Evolutionary conservation across 2,888 invertebrate genomes (phyloP).

Genomic region (Helicoverpa assulta): DNA sequence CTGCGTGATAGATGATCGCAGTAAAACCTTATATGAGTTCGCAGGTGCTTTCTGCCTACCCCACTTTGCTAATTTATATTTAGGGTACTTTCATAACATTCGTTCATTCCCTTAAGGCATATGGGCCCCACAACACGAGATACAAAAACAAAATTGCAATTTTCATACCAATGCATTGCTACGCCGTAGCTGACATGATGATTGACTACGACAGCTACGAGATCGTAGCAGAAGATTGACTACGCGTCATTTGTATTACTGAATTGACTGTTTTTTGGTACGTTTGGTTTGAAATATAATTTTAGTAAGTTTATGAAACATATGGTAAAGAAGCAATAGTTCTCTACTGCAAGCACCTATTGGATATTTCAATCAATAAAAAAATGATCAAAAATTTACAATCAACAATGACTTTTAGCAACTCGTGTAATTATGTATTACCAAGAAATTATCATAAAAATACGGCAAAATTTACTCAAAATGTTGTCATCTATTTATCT

Average conservation of each 20-base stretch:
- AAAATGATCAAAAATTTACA: too few relatives aligned
- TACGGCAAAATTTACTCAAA: neutral
- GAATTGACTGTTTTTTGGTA: too few relatives aligned
- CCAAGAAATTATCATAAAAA: neutral
- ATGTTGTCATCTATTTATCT: neutral
- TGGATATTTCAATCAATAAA: too few relatives aligned
- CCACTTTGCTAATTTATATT: conserved; percentile 1
- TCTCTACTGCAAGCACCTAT: too few relatives aligned
- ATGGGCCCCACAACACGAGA: neutral
- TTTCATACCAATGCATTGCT: conserved; percentile 28
- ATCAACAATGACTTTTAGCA: too few relatives aligned
- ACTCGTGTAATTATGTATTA: neutral
- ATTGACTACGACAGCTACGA: conserved; percentile 39
- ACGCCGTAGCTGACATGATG: conserved; percentile 41
- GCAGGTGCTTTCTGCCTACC: neutral
- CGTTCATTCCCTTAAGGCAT: neutral
- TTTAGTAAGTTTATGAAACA: too few relatives aligned
- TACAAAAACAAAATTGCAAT: conserved; percentile 20
- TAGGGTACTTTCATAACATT: neutral
- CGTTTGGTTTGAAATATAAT: too few relatives aligned
- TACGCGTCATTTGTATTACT: conserved; percentile 9
- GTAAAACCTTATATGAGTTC: conserved; percentile 1
- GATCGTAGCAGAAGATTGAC: conserved; percentile 27
- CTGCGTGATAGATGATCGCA: neutral
- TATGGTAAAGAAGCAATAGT: too few relatives aligned